Evolutionary conservation across 2,113 vertebrate species (phyloP).

Genomic region (Circaetus gallicus): DNA sequence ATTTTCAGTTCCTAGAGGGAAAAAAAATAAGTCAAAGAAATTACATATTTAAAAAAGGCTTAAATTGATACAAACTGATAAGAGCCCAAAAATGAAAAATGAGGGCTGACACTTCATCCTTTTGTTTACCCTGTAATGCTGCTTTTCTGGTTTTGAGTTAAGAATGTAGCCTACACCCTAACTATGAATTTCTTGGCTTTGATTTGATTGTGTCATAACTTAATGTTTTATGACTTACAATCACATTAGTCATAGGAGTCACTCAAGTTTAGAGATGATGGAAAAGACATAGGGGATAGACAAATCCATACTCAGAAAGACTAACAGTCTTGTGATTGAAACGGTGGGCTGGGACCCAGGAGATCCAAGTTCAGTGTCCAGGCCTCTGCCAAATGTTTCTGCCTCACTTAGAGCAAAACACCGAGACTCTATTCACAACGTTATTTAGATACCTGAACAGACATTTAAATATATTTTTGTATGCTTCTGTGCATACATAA

Average conservation of each 20-base stretch:
- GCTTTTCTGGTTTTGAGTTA: conserved; percentile 69
- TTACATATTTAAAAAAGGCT: conserved; percentile 51
- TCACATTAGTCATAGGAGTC: conserved; percentile 67
- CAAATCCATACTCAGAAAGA: conserved; percentile 36
- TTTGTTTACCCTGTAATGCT: conserved; percentile 64
- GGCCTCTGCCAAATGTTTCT: not conserved
- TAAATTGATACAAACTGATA: conserved; percentile 68
- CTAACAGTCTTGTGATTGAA: not conserved
- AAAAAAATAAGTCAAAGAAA: conserved; percentile 64
- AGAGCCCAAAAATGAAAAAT: conserved; percentile 63
- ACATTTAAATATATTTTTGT: not conserved
- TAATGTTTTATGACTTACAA: conserved; percentile 70
- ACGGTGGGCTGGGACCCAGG: not conserved
- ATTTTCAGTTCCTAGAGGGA: conserved; percentile 63
- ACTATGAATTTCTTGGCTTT: conserved; percentile 70
- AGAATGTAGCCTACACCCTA: conserved; percentile 68
- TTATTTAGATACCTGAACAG: conserved; percentile 8
- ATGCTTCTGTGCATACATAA: not conserved
- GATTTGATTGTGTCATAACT: conserved; percentile 65
- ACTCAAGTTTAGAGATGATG: conserved; percentile 66
- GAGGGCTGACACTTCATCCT: conserved; percentile 54
- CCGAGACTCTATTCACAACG: not conserved
- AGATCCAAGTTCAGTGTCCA: not conserved
- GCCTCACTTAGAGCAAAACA: not conserved
- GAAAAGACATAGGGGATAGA: conserved; percentile 53